Base-by-base conservation (phyloP, 2,888 invertebrate genomes). In the Drosophila phalerata region DNA sequence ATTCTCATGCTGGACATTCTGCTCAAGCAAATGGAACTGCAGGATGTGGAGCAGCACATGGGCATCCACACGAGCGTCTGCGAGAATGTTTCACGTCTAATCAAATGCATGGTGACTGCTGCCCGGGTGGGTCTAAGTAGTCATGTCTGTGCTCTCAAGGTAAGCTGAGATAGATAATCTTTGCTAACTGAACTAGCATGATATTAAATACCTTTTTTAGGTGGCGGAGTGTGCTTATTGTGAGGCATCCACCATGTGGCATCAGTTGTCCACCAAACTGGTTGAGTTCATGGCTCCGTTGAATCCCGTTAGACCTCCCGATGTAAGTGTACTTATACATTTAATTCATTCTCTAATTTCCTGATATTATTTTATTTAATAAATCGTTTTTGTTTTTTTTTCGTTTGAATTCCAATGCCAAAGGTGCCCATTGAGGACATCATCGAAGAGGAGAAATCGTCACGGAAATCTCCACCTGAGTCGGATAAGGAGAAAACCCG, bases 1-100 rank as follows among this genome's bases (percentile, higher is more conserved):
- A 97, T 99, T 77, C 94, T 99, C 40, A 98, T 99, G 98, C 93
- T 99, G 73, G 99, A 99, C 91, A 96, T 99, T 79, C 93, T 98
- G 51, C 93, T 99, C 13, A 98, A 98, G 93, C 99, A 99, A 95
- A 95, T 97, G 95, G 97, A 97, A 90, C 93, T 98, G 13, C 97
- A 97, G 92, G 96, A 97, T 83, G 94, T 97, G n/a, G 96, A 96
- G 79, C 94, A 95, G 77, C 96, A 97, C 89, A 95, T 96, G 77
- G 97, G 97, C 42, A 94, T 97, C 65, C 95, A 96, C 88, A 96
- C 96, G 9, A 94, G 94, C 69, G 94, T 96, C 2, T 96, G 96
- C 79, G 95, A 95, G 91, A 95, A 96, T 88, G 95, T 97, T 74
- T 95, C 95, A 62, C 94, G 95, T 57, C 92, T 97, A 37, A 93